phyloP scores from a whole-genome alignment of 2,888 invertebrate species.

The Thymelicus acteon region DNA sequence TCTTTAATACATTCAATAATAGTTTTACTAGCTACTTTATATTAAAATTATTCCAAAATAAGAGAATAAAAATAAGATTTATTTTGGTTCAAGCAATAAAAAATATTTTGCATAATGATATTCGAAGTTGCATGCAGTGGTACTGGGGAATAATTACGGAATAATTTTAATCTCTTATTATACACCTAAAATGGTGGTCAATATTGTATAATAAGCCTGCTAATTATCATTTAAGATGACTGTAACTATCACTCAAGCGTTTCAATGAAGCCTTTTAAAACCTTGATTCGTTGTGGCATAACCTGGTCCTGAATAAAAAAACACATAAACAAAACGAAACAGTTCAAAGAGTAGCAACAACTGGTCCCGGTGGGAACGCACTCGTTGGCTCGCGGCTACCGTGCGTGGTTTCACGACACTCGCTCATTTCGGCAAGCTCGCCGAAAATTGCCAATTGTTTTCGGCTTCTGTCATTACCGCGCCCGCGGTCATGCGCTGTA shows the following conservation, averaged over 20 bases:
- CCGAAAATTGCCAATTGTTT: constrained; percentile 76
- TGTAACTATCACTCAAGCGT: too few species aligned
- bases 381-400: constrained; percentile 76
- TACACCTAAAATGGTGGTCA: background rate
- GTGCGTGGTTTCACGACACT: constrained; percentile 75
- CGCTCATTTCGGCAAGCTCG: constrained; percentile 63
- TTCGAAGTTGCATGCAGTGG: too few species aligned
- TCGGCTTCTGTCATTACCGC: constrained; percentile 78
- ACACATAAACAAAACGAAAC: constrained; percentile 1
- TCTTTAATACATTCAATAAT: background rate
- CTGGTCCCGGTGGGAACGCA: constrained; percentile 72
- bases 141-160: background rate
- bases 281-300: background rate
- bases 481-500: constrained; percentile 51
- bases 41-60: too few species aligned
- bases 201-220: too few species aligned
- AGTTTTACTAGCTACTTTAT: background rate
- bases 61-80: too few species aligned
- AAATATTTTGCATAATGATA: too few species aligned
- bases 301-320: constrained; percentile 6
- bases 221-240: too few species aligned
- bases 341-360: constrained; percentile 14
- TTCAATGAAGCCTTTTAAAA: too few species aligned
- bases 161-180: background rate
- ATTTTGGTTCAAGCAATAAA: too few species aligned